phyloP scores from a whole-genome alignment of 1,140 invertebrate genomes.

The Vollenhovia emeryi region DNA sequence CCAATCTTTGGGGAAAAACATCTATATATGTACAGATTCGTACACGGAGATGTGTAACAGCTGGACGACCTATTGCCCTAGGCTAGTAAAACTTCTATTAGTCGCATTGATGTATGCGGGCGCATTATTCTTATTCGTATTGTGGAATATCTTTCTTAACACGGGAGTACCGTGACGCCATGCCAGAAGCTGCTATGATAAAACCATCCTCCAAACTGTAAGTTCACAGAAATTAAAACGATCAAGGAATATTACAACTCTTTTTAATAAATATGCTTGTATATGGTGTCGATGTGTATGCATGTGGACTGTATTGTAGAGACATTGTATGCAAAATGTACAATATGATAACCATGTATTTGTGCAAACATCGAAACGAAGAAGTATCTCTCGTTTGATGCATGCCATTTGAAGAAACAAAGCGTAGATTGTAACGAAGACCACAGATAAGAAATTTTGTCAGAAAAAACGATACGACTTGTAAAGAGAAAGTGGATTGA shows the following conservation, averaged over 20 bases:
- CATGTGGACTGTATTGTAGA: slow-evolving; percentile 8
- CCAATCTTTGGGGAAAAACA: background rate
- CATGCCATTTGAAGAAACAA: slow-evolving; percentile 41
- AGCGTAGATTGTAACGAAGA: slow-evolving; percentile 39
- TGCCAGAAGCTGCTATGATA: slow-evolving; percentile 81
- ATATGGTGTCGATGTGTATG: slow-evolving; percentile 13
- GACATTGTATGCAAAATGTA: slow-evolving; percentile 10
- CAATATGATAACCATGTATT: slow-evolving; percentile 20
- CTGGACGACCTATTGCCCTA: slow-evolving; percentile 46
- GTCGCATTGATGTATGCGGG: slow-evolving; percentile 38
- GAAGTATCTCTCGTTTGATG: slow-evolving; percentile 54
- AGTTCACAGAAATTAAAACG: slow-evolving; percentile 86
- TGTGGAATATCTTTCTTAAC: slow-evolving; percentile 48
- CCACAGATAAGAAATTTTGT: slow-evolving; percentile 40
- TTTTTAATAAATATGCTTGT: slow-evolving; percentile 48
- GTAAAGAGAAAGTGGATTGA: slow-evolving; percentile 39
- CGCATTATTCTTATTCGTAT: slow-evolving; percentile 48
- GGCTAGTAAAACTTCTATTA: slow-evolving; percentile 41
- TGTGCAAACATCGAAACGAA: slow-evolving; percentile 51
- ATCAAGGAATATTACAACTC: slow-evolving; percentile 75
- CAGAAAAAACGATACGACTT: slow-evolving; percentile 36
- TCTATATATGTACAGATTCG: slow-evolving; percentile 22
- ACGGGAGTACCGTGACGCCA: slow-evolving; percentile 78
- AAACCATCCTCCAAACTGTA: slow-evolving; percentile 83
- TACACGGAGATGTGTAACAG: slow-evolving; percentile 23